These are phyloP conservation scores for Pelagia noctiluca DNA, from an alignment of 30 jellyfish, hydroid and myxozoan species.

Conservation along the genomic window DNA sequence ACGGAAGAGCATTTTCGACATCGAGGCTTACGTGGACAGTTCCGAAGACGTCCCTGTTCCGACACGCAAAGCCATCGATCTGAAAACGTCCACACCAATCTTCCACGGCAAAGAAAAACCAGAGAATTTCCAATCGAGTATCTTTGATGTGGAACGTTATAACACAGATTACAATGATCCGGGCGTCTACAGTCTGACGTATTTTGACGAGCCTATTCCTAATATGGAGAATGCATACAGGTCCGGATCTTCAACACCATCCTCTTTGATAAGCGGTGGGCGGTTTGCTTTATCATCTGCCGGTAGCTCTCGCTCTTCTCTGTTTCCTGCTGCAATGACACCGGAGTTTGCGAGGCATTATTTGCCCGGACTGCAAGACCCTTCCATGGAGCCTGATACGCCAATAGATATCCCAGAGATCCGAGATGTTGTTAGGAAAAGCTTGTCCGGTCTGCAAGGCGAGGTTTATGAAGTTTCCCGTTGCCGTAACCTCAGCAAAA, in stretches of 20 bases:
- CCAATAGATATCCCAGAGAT: conserved; percentile 40
- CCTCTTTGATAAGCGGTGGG: conserved; percentile 70
- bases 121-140: conserved; percentile 47
- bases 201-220: conserved; percentile 84
- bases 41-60: not conserved
- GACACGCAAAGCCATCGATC: not conserved
- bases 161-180: conserved; percentile 69
- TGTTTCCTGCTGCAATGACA: conserved; percentile 48
- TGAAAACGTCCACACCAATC: conserved; percentile 65
- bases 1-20: conserved; percentile 68
- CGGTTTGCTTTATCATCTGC: conserved; percentile 65
- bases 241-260: conserved; percentile 68
- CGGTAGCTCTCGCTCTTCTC: conserved; percentile 60
- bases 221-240: conserved; percentile 43
- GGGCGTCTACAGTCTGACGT: conserved; percentile 76
- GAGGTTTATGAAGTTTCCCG: conserved; percentile 61
- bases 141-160: conserved; percentile 53
- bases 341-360: conserved; percentile 69
- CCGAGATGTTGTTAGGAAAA: conserved; percentile 41
- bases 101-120: conserved; percentile 80
- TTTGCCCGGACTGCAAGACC: conserved; percentile 63
- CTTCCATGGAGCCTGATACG: conserved; percentile 74
- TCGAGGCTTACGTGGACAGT: conserved; percentile 48
- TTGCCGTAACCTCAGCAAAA: conserved; percentile 73
- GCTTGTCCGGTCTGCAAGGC: conserved; percentile 52